Evolutionary conservation across 1,140 invertebrate genomes (phyloP).

Genomic region (Apis dorsata): DNA sequence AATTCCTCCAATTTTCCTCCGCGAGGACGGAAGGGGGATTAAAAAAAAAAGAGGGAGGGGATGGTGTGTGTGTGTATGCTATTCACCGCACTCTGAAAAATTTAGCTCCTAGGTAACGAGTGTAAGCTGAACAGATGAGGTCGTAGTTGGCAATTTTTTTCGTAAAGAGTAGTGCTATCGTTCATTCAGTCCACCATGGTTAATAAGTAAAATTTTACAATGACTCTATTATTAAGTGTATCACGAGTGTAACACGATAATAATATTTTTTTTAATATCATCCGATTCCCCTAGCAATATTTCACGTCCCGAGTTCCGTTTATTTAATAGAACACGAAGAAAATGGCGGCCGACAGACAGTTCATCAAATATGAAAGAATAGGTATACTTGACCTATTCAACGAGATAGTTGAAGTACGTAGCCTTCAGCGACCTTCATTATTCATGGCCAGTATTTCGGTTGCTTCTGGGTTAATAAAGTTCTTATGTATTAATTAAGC

Average conservation of each 20-base stretch:
- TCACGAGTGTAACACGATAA: too few relatives aligned
- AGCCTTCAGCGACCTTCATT: slow-evolving; percentile 5
- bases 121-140: slow-evolving; percentile 63
- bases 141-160: slow-evolving; percentile 40
- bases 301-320: too few relatives aligned
- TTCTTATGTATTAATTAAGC: background rate
- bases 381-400: slow-evolving; percentile 18
- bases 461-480: background rate
- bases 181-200: too few relatives aligned
- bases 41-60: slow-evolving; percentile 13
- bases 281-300: too few relatives aligned
- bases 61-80: slow-evolving; percentile 20
- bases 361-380: slow-evolving; percentile 27
- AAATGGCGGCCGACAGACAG: background rate
- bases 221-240: too few relatives aligned
- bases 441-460: slow-evolving; percentile 5
- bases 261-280: too few relatives aligned
- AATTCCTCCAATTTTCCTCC: slow-evolving; percentile 32
- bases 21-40: slow-evolving; percentile 9
- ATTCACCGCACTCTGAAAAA: slow-evolving; percentile 73
- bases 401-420: slow-evolving; percentile 3
- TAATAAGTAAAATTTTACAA: too few relatives aligned
- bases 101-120: slow-evolving; percentile 70
- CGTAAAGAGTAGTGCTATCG: background rate
- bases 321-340: too few relatives aligned